These are phyloP conservation scores for Miichthys miiuy DNA, from an alignment of 2,797 vertebrate genomes.

Conservation along the genomic window DNA sequence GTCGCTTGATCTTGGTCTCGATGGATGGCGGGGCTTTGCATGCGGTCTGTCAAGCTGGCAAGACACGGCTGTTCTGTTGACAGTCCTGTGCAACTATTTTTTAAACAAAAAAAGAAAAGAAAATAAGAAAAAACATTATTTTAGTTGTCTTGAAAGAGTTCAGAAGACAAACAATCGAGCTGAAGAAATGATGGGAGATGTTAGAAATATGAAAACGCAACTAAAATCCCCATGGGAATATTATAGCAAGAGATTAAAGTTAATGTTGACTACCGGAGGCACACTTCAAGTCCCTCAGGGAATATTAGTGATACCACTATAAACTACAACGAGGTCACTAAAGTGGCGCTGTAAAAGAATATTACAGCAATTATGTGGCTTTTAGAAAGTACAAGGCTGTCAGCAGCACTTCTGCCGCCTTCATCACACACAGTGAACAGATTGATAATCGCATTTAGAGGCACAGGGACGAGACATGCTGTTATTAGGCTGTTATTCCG, in stretches of 20 bases:
- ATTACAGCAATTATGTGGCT: constrained; percentile 17
- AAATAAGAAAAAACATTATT: background rate
- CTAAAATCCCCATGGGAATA: constrained; percentile 1
- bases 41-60: constrained; percentile 28
- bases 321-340: background rate
- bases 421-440: constrained; percentile 45
- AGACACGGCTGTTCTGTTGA: constrained; percentile 16
- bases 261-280: constrained; percentile 16
- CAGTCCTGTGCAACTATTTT: constrained; percentile 21
- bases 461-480: constrained; percentile 29
- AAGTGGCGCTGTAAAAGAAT: background rate
- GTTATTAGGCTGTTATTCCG: constrained; percentile 52
- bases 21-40: background rate
- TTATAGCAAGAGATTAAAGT: constrained; percentile 20
- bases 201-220: constrained; percentile 10
- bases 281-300: constrained; percentile 3
- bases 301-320: constrained; percentile 8
- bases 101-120: background rate
- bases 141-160: background rate
- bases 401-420: constrained; percentile 49
- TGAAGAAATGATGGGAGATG: background rate
- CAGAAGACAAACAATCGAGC: background rate
- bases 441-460: constrained; percentile 68
- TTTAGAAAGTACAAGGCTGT: constrained; percentile 21
- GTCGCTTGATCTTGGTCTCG: background rate